Base-by-base conservation (phyloP, 2,888 invertebrate genomes). In the Opisthograptis luteolata region DNA sequence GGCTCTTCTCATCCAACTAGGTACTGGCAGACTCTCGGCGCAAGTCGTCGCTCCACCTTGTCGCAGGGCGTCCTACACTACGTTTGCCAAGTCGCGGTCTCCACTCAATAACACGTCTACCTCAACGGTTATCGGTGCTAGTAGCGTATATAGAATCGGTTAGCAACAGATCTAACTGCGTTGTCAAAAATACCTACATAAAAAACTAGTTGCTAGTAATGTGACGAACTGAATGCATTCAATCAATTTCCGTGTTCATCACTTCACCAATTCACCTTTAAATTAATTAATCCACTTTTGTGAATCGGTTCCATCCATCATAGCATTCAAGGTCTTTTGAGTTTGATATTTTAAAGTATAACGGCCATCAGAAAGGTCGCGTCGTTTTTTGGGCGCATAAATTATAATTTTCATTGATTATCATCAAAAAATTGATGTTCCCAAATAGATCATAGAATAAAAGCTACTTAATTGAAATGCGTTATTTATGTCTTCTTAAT, bases 251-350 rank as follows among this genome's bases (percentile, higher is more conserved):
- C 31, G 35, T 41, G 41, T 36, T 42, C 25, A 37, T 48, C 24
- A 22, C n/a, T 19, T 42, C 28, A 36, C 31, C 36, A 17, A 22
- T 34, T 47, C 48, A 42, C 48, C 28, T 48, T 50, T 50, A 30
- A 17, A 27, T 44, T 43, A 47, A 44, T 48, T 48, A 14, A 14
- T 44, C 24, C 25, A 48, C 36, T 35, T 41, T 40, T 41, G 15
- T 37, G 8, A 24, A 41, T 30, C 30, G 13, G 12, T 13, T 40
- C 31, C 42, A 36, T 42, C 9, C 17, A 25, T 37, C 25, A 17
- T 17, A 17, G 17, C 20, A 10, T 12, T 31, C 36, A 42, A 36
- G 48, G 48, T 31, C 24, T 25, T 25, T 7, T 12, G 8, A 36
- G 20, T 30, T n/a, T 10, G 3, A 27, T 9, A 27, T 24, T 17